Conservation (phyloP, 1,140 invertebrate species). For the Ceratosolen solmsi region DNA sequence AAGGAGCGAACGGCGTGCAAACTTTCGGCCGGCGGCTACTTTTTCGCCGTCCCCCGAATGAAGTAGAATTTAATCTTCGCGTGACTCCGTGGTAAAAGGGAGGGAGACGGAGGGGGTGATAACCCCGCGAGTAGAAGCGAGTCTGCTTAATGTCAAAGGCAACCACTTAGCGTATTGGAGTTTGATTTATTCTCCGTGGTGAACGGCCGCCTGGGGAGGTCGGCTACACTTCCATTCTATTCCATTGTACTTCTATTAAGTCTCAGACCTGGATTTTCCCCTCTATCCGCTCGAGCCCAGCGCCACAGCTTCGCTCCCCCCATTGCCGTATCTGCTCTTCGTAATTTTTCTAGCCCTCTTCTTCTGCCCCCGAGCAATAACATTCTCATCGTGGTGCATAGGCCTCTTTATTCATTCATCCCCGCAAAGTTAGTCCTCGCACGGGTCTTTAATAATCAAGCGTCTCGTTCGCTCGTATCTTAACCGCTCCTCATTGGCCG, state of each 20-base stretch:
- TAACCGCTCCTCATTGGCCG: not conserved
- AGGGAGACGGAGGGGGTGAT: not conserved
- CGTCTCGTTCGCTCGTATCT: not conserved
- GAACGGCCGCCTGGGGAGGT: slow-evolving; percentile 40
- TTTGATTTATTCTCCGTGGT: slow-evolving; percentile 49
- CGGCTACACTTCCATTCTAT: slow-evolving; percentile 22
- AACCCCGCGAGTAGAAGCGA: not conserved
- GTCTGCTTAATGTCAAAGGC: slow-evolving; percentile 47
- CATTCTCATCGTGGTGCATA: slow-evolving; percentile 18
- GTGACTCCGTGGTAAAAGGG: not conserved
- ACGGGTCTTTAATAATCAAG: slow-evolving; percentile 39
- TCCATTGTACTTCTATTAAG: slow-evolving; percentile 44
- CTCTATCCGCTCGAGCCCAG: not conserved
- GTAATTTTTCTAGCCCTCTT: slow-evolving; percentile 38
- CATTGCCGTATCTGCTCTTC: not conserved
- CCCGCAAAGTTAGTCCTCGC: not conserved
- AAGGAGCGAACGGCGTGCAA: not conserved
- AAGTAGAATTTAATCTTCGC: slow-evolving; percentile 44
- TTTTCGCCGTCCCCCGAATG: not conserved
- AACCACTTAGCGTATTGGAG: slow-evolving; percentile 52
- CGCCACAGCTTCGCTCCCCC: not conserved
- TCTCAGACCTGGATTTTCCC: slow-evolving; percentile 27
- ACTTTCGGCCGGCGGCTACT: not conserved
- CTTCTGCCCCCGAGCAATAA: slow-evolving; percentile 17
- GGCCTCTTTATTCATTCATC: slow-evolving; percentile 45